Conservation (phyloP, 2,113 vertebrate genomes). For the Heptranchias perlo region DNA sequence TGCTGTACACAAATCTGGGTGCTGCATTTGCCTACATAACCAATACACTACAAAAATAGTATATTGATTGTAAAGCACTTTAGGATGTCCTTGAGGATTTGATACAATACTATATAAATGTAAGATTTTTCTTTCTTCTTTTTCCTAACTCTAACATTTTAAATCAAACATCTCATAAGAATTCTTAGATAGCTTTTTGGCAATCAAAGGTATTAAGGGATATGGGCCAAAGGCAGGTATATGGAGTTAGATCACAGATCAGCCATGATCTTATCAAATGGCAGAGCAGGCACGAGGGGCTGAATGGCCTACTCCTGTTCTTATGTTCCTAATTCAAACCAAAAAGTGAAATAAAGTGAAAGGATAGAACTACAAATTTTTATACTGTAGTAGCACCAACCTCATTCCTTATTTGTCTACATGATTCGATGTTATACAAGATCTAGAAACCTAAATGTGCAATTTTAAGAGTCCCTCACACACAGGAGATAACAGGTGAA, state of each 20-base stretch:
- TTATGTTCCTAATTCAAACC: too few species aligned
- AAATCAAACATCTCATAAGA: neutral
- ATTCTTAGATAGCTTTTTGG: too few species aligned
- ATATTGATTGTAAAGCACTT: neutral
- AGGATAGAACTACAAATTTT: neutral
- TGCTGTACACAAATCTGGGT: neutral
- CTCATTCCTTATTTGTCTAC: neutral
- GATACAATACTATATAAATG: neutral
- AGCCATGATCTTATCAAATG: too few species aligned
- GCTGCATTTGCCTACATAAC: neutral
- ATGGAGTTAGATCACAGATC: too few species aligned
- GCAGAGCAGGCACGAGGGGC: too few species aligned
- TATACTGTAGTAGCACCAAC: neutral
- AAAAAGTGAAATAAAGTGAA: neutral
- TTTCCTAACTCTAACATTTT: neutral
- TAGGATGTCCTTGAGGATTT: neutral
- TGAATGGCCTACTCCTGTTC: too few species aligned
- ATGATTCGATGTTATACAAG: neutral
- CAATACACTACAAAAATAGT: neutral
- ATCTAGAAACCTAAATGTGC: neutral
- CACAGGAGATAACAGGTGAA: neutral
- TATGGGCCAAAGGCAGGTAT: too few species aligned
- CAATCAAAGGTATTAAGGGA: too few species aligned
- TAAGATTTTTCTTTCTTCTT: neutral
- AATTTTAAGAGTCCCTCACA: neutral